phyloP scores from a whole-genome alignment of 1,140 invertebrate species.

The Brachionus rotundiformis region DNA sequence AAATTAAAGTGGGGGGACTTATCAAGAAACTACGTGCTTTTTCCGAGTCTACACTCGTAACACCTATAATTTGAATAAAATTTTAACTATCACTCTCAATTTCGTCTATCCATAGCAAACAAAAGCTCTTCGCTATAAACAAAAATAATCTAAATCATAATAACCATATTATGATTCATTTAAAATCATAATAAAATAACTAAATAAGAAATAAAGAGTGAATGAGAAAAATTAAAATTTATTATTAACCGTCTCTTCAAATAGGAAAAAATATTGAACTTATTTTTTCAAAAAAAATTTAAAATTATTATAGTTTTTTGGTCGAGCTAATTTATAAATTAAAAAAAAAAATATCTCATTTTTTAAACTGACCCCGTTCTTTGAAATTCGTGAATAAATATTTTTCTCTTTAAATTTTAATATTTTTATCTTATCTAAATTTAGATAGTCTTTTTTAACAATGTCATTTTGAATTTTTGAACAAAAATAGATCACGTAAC shows the following conservation, averaged over 20 bases:
- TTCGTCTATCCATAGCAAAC: not conserved
- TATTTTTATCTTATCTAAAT: constrained; percentile 39
- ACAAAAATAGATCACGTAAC: not conserved
- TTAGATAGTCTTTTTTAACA: constrained; percentile 3
- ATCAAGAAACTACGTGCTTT: not conserved
- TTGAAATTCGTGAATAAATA: not conserved
- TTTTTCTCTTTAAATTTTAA: not conserved
- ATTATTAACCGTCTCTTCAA: constrained; percentile 33
- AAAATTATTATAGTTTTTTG: constrained; percentile 12
- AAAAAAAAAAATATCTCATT: not conserved
- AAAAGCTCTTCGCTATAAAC: not conserved
- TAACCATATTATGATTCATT: constrained; percentile 42
- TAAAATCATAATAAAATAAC: constrained; percentile 30
- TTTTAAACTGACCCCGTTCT: not conserved
- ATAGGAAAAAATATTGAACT: not conserved
- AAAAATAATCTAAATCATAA: constrained; percentile 35
- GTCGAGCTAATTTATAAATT: constrained; percentile 13
- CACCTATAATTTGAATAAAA: not conserved
- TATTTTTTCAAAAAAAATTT: not conserved
- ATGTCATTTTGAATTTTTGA: not conserved
- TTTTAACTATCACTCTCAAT: not conserved
- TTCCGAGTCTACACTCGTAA: not conserved
- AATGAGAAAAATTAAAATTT: constrained; percentile 22
- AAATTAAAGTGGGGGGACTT: not conserved
- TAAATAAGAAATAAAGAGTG: not conserved